Conservation (phyloP, 2,888 invertebrate genomes). For the Eilema griseolum region DNA sequence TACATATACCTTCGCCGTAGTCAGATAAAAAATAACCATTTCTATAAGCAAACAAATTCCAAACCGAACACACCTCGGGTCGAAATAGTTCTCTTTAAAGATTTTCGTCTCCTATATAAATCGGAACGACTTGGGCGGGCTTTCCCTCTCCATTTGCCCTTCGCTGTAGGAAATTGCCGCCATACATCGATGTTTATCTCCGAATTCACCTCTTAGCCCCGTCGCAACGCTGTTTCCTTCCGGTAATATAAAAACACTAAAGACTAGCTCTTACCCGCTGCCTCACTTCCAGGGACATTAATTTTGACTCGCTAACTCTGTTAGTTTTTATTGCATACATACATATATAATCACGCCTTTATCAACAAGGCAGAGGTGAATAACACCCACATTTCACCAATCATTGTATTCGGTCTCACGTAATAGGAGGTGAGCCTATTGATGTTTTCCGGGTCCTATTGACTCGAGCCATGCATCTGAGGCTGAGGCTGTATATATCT, state of each 20-base stretch:
- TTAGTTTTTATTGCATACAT: no score
- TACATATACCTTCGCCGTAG: no score
- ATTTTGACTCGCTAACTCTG: neutral
- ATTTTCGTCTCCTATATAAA: constrained; percentile 64
- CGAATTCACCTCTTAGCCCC: constrained; percentile 73
- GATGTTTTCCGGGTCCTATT: no score
- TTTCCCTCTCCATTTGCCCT: constrained; percentile 76
- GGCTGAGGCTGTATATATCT: no score
- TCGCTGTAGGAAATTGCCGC: constrained; percentile 77
- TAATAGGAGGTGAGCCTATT: no score
- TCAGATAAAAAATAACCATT: no score
- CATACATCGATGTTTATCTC: constrained; percentile 81
- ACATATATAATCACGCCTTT: no score
- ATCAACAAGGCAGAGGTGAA: no score
- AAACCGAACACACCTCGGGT: constrained; percentile 5
- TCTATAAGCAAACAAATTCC: constrained; percentile 1
- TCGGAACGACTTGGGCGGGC: constrained; percentile 64
- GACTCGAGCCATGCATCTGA: no score
- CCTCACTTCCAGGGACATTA: neutral
- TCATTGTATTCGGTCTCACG: no score
- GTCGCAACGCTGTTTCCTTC: constrained; percentile 64
- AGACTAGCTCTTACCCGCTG: neutral
- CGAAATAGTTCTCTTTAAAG: constrained; percentile 48
- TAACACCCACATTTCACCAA: no score
- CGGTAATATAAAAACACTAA: constrained; percentile 23